Conservation (phyloP, 2,888 invertebrate genomes). For the Cybosia mesomella region DNA sequence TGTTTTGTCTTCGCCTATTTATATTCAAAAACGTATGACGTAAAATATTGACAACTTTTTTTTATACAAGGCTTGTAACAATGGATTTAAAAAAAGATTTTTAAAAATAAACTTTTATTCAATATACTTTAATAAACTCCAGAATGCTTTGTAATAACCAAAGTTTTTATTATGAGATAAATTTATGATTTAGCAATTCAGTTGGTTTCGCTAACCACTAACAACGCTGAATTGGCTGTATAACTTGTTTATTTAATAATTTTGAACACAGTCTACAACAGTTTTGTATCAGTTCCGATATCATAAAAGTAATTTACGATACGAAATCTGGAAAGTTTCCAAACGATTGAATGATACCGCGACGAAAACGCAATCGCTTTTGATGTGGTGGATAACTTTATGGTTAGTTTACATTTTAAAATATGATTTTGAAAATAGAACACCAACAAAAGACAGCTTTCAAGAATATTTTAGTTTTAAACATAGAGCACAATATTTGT, state of each 20-base stretch:
- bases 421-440: constrained; percentile 33
- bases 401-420: constrained; percentile 32
- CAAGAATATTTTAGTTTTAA: constrained; percentile 7
- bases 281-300: constrained; percentile 27
- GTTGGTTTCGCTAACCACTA: neutral
- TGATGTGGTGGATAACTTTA: constrained; percentile 22
- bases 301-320: constrained; percentile 32
- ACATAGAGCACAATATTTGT: constrained; percentile 25
- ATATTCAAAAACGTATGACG: neutral
- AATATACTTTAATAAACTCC: too few species aligned
- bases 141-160: neutral
- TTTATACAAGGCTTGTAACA: too few species aligned
- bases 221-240: neutral
- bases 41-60: too few species aligned
- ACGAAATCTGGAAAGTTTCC: constrained; percentile 39
- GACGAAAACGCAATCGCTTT: constrained; percentile 20
- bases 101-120: too few species aligned
- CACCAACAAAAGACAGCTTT: constrained; percentile 23
- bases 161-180: neutral
- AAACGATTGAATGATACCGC: constrained; percentile 23
- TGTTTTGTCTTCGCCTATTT: neutral
- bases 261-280: constrained; percentile 1
- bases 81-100: too few species aligned
- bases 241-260: constrained; percentile 1
- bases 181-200: neutral